Conservation (phyloP, 2,113 vertebrate genomes). For the Typhlomys cinereus region DNA sequence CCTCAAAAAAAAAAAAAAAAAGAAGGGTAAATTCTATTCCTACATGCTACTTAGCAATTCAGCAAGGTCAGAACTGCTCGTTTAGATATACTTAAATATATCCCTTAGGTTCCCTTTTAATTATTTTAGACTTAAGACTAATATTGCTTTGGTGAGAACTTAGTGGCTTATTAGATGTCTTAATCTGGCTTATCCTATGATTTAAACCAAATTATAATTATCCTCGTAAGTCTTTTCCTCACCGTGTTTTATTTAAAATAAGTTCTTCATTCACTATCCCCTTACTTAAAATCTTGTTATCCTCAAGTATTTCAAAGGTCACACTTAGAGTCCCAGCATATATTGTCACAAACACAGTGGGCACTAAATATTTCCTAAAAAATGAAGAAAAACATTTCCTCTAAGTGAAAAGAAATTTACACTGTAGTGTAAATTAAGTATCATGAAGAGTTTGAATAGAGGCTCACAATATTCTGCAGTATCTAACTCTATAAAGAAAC, state of each 20-base stretch:
- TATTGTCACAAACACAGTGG: not conserved
- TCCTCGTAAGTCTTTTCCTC: not conserved
- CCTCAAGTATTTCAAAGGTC: not conserved
- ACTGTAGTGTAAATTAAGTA: not conserved
- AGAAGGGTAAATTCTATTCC: not conserved
- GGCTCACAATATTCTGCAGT: not conserved
- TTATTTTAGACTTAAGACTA: conserved; percentile 30
- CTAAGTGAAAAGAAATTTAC: not conserved
- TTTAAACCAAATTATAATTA: conserved; percentile 17
- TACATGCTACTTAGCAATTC: not conserved
- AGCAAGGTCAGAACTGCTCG: conserved; percentile 33
- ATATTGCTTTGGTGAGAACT: conserved; percentile 26
- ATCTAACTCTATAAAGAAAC: not conserved
- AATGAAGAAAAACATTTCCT: not conserved
- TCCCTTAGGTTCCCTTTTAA: not conserved
- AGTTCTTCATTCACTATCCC: not conserved
- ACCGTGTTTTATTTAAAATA: not conserved
- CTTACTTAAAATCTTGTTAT: not conserved
- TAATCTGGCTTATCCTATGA: not conserved
- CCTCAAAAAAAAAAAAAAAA: too few species aligned
- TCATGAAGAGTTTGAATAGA: not conserved
- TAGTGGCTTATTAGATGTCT: conserved; percentile 23
- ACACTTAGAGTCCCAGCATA: not conserved
- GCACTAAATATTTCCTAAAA: not conserved
- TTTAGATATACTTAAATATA: conserved; percentile 8